Percentiles rank a stretch among this genome's conserved stretches.
These are phyloP conservation scores for Phalloptychus januarius DNA, from an alignment of 2,797 vertebrate genomes.

Conservation along the genomic window DNA sequence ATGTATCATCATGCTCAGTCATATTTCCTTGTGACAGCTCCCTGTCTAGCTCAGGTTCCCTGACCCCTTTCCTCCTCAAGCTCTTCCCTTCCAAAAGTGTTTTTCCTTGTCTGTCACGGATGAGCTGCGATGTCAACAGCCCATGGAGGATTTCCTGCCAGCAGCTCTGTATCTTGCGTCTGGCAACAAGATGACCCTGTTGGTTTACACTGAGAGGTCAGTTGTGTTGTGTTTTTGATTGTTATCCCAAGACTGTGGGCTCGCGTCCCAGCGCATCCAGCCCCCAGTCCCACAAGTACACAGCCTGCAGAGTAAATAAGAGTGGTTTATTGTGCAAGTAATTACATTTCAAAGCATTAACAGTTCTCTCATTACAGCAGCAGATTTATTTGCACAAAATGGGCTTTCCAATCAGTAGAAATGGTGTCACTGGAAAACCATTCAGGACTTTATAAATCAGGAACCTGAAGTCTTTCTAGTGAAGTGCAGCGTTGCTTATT, in stretches of 20 bases:
- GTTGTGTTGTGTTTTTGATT: constrained; percentile 72
- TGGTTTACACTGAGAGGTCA: constrained; percentile 66
- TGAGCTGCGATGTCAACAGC: constrained; percentile 70
- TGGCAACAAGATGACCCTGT: constrained; percentile 63
- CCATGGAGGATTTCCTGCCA: constrained; percentile 65
- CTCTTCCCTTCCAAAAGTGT: constrained; percentile 61
- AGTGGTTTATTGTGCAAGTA: constrained; percentile 64
- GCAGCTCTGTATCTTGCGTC: constrained; percentile 66
- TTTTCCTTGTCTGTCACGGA: constrained; percentile 71
- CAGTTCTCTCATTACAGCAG: constrained; percentile 55
- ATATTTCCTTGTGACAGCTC: constrained; percentile 40
- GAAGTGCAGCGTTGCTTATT: constrained; percentile 10
- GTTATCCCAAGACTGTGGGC: constrained; percentile 64
- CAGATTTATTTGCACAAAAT: constrained; percentile 58
- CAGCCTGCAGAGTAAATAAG: constrained; percentile 51
- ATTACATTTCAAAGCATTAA: constrained; percentile 60
- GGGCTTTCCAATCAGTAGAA: constrained; percentile 23
- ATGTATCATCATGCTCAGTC: constrained; percentile 40
- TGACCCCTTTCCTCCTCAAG: constrained; percentile 2
- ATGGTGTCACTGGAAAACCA: constrained; percentile 14
- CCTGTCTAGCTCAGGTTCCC: constrained; percentile 33
- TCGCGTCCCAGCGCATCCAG: constrained; percentile 58
- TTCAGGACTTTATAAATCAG: constrained; percentile 10
- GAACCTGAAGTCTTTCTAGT: neutral
- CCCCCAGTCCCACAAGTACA: constrained; percentile 46